A percentile compares a stretch with the other conserved stretches of the same genome.
Evolutionary conservation across 2,113 vertebrate species (phyloP).

Genomic region (Numida meleagris): DNA sequence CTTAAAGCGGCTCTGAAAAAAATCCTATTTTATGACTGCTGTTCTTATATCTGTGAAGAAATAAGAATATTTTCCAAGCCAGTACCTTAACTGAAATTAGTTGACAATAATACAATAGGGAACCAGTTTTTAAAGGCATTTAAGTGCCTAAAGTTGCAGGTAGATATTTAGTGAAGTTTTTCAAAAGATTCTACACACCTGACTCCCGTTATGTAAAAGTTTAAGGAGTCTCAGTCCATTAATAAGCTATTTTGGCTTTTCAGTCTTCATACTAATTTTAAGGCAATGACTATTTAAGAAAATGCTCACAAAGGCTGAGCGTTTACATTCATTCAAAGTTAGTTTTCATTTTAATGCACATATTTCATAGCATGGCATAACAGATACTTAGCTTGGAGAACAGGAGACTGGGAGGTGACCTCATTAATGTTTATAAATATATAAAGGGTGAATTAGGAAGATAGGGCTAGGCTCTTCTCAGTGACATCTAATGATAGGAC

Average conservation of each 20-base stretch:
- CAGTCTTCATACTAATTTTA: constrained; percentile 24
- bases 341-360: background rate
- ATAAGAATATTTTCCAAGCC: background rate
- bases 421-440: too few species aligned
- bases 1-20: background rate
- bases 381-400: too few species aligned
- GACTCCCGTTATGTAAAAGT: constrained; percentile 14
- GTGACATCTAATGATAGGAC: too few species aligned
- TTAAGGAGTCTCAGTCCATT: constrained; percentile 55
- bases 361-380: background rate
- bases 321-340: background rate
- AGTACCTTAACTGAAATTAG: constrained; percentile 20
- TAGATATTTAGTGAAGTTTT: constrained; percentile 46
- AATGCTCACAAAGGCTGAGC: background rate
- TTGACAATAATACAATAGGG: background rate
- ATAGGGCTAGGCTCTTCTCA: too few species aligned
- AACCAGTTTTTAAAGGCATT: constrained; percentile 21
- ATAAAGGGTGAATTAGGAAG: too few species aligned
- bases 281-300: constrained; percentile 24
- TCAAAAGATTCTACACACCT: constrained; percentile 21
- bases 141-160: constrained; percentile 45
- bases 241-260: constrained; percentile 54
- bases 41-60: background rate
- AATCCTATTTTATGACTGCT: background rate
- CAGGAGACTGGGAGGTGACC: too few species aligned